Conservation (phyloP, 2,888 invertebrate genomes). For the Malthinus flaveolus region DNA sequence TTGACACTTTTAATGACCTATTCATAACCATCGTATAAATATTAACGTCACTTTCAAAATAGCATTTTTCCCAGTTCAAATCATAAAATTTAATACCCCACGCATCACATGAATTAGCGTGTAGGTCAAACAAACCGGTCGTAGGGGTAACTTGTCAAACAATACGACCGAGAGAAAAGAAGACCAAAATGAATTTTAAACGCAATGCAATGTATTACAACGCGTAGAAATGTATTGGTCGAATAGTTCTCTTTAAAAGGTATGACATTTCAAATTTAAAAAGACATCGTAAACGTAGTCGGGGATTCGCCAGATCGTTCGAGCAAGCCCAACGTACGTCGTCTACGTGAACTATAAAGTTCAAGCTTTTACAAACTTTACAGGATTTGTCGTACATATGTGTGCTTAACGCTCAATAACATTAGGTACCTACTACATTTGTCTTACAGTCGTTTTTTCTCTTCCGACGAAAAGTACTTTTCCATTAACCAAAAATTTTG, state of each 20-base stretch:
- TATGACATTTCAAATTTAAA: constrained; percentile 32
- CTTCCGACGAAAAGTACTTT: too few species aligned
- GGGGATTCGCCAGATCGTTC: constrained; percentile 17
- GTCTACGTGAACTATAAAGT: constrained; percentile 27
- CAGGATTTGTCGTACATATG: constrained; percentile 33
- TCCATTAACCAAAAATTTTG: too few species aligned
- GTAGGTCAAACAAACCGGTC: constrained; percentile 27
- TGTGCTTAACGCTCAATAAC: constrained; percentile 19
- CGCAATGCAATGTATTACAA: background rate
- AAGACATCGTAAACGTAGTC: constrained; percentile 31
- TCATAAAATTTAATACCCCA: constrained; percentile 26
- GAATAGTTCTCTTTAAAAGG: constrained; percentile 16
- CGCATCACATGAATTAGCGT: constrained; percentile 23
- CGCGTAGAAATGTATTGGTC: constrained; percentile 6
- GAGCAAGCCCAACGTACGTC: constrained; percentile 24
- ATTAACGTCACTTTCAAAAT: constrained; percentile 18
- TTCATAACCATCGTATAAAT: background rate
- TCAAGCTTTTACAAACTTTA: constrained; percentile 13
- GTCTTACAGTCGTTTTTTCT: too few species aligned
- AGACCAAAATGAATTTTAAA: constrained; percentile 9
- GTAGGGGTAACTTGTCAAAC: constrained; percentile 28
- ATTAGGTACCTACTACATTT: constrained; percentile 7
- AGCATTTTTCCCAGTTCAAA: constrained; percentile 14
- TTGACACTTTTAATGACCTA: too few species aligned
- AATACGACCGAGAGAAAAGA: constrained; percentile 21